Percentiles rank a stretch among this genome's conserved stretches.
Evolutionary conservation across 2,113 vertebrate species (phyloP).

Genomic region (Macroglossus sobrinus): DNA sequence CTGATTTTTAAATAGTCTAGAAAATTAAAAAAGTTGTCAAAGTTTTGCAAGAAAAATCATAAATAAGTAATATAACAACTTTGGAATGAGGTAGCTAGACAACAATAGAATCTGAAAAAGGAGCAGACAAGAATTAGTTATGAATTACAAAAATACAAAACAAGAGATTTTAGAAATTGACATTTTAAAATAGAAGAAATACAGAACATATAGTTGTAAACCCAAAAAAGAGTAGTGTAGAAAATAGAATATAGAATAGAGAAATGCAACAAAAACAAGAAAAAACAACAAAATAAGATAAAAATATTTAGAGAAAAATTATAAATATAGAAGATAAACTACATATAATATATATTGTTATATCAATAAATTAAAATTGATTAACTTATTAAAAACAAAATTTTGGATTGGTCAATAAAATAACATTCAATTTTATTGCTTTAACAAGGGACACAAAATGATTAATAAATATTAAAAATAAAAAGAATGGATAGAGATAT

Average conservation of each 20-base stretch:
- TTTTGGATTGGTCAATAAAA: not conserved
- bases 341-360: too few species aligned
- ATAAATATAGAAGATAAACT: not conserved
- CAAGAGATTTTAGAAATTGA: not conserved
- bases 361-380: not conserved
- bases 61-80: not conserved
- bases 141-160: not conserved
- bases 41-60: not conserved
- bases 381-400: not conserved
- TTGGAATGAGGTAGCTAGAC: not conserved
- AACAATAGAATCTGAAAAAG: not conserved
- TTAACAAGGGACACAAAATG: not conserved
- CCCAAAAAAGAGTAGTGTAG: not conserved
- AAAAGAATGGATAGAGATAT: not conserved
- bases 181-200: not conserved
- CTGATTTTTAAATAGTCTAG: not conserved
- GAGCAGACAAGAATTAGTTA: not conserved
- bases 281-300: not conserved
- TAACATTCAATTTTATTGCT: not conserved
- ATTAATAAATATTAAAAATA: not conserved
- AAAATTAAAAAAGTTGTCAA: not conserved
- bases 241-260: not conserved
- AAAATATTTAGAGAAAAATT: not conserved
- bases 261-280: not conserved
- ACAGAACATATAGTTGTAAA: not conserved